Percentiles rank a stretch among this genome's conserved stretches.
These are phyloP conservation scores for Karalla daura DNA, from an alignment of 2,797 vertebrate genomes.

Conservation along the genomic window DNA sequence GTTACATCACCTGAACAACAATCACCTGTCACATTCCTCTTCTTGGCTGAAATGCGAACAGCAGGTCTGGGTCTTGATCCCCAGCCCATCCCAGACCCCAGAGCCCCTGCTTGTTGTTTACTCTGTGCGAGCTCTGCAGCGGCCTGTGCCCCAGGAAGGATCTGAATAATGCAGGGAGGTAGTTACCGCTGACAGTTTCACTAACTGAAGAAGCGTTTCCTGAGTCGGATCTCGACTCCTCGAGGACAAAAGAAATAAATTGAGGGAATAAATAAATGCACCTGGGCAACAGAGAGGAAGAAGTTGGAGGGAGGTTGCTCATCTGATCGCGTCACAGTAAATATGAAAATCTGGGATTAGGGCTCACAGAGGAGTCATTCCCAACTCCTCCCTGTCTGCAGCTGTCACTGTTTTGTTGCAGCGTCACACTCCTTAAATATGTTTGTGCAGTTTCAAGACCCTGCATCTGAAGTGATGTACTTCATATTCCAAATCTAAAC, in stretches of 20 bases:
- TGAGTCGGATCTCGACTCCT: slow-evolving; percentile 6
- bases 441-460: too few relatives aligned
- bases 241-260: neutral
- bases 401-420: neutral
- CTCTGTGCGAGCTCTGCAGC: neutral
- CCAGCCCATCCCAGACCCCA: neutral
- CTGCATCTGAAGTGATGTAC: too few relatives aligned
- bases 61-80: slow-evolving; percentile 4
- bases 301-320: neutral
- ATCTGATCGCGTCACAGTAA: neutral
- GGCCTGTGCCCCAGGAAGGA: neutral
- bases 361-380: neutral
- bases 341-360: neutral
- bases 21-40: slow-evolving; percentile 1
- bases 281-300: neutral
- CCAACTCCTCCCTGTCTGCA: neutral
- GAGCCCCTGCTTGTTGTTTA: slow-evolving; percentile 19
- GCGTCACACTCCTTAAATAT: neutral
- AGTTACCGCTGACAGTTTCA: slow-evolving; percentile 2
- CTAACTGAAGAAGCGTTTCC: slow-evolving; percentile 10
- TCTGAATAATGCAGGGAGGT: slow-evolving; percentile 43
- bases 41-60: slow-evolving; percentile 8
- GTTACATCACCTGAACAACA: neutral
- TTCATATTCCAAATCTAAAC: too few relatives aligned
- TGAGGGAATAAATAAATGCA: neutral